Base-by-base conservation (phyloP, 2,888 invertebrate genomes). In the Diarsia dahlii region DNA sequence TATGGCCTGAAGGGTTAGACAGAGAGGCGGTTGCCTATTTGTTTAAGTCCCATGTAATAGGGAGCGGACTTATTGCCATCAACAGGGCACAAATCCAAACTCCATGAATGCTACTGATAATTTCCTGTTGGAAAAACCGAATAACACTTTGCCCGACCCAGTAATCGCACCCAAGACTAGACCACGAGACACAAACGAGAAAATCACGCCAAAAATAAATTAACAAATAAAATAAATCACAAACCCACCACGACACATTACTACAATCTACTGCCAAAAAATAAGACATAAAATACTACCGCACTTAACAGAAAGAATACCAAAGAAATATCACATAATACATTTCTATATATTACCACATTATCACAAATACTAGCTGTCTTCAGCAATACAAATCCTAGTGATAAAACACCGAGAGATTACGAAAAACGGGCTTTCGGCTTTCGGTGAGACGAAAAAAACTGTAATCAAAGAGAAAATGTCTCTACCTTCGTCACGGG, bases 401-500 rank as follows among this genome's bases (percentile, higher is more conserved):
- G 70, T 67, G 81, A 84, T 75, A 84, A 83, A 84, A 77, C 71
- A 80, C 73, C 81, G 66, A 80, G 81, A 73, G 81, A 80, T 84
- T 83, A 77, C 52, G 72, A 76, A 62, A 76, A 80, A 80, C 67
- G 79, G 54, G 18, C 54, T 23, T 15, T 28, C 15, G 54, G 18
- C 54, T 23, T 15, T 28, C 15, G 3, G 71, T 63, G 68, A 68
- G 67, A 56, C 71, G 50, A 71, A 63, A 79, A 81, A 80, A 80
- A 74, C 54, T 69, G 54, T 83, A 77, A 86, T 86, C 80, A 86
- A 71, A 74, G 74, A 62, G n/a, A 52, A 84, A 78, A 82, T 67
- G 77, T 76, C 71, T 15, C 20, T 65, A 86, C 86, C 87, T 86
- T 84, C 85, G 81, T 86, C 87, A 86, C 62, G 34, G 28, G 39